Base-by-base conservation (phyloP, 2,113 vertebrate species). In the Aldabrachelys gigantea region DNA sequence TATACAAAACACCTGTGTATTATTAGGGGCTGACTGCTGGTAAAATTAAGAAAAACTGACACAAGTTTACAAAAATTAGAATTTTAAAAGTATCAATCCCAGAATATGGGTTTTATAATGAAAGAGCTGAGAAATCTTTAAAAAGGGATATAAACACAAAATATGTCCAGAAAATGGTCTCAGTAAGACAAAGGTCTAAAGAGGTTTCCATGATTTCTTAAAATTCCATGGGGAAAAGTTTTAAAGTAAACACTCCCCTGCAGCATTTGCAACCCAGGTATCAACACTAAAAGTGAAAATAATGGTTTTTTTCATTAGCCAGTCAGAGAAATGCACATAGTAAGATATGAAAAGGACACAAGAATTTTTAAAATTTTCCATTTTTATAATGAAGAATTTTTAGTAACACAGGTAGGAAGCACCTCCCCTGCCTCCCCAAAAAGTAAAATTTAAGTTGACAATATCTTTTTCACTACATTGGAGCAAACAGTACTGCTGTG, bases 401-500 rank as follows among this genome's bases (percentile, higher is more conserved):
- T 82, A 90, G 17, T 89, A 88, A 94, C 57, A 88, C 44, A 69
- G 50, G n/a, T 95, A 93, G 88, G 94, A 93, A 94, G 89, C 47
- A 49, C 47, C 47, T 49, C 47, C 10, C 11, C 27, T 11, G 41
- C 5, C 27, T 2, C 27, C 27, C 27, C 10, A 27, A 14, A 95
- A 49, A 49, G 47, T 90, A 95, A 89, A 89, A 87, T 76, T 95
- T 95, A 80, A 94, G 90, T 81, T 84, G 87, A 97, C 93, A 96
- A 94, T 87, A 96, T 82, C 47, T 87, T 96, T 91, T 88, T 95
- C 83, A 93, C 91, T 93, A 96, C 10, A 94, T 79, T 57, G 88
- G 91, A 93, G 91, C 91, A 95, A 97, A 93, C 87, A 96, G 82
- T 53, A 96, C 75, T 56, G 94, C 89, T 88, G 50, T 9, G 81